Evolutionary conservation across 1,140 invertebrate genomes (phyloP).

Genomic region (Vanessa tameamea): DNA sequence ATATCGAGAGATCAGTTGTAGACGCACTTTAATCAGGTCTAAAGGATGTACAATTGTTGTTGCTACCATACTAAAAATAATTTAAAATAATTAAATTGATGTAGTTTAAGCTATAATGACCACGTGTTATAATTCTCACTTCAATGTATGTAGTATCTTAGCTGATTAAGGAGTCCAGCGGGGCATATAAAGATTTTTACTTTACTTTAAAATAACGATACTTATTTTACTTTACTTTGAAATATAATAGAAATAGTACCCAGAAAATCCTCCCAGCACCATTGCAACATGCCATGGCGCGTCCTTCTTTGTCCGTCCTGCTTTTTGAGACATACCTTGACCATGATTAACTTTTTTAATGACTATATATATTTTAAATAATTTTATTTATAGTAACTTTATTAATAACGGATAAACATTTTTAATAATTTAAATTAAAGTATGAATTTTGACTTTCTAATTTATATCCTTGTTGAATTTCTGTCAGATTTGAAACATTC

Average conservation of each 20-base stretch:
- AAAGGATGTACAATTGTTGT: conserved; percentile 97
- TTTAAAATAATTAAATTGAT: no score
- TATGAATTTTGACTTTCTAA: not conserved
- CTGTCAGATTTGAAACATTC: not conserved
- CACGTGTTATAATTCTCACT: no score
- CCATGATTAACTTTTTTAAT: conserved; percentile 2
- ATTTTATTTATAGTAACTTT: not conserved
- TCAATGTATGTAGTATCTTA: no score
- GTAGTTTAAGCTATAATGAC: no score
- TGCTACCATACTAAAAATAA: conserved; percentile 91
- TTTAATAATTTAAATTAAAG: no score
- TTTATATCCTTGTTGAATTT: not conserved
- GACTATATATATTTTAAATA: not conserved
- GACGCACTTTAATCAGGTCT: conserved; percentile 97
- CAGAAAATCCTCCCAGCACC: conserved; percentile 33
- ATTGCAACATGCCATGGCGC: conserved; percentile 30
- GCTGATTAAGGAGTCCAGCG: no score
- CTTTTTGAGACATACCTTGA: conserved; percentile 20
- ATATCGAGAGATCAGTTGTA: conserved; percentile 92
- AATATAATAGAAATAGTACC: conserved; percentile 18
- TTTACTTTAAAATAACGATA: no score
- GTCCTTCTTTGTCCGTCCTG: conserved; percentile 14
- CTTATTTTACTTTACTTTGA: no score
- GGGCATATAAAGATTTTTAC: no score
- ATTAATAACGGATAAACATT: no score